Evolutionary conservation across 2,797 vertebrate species (phyloP), one percentile per base, ranked within the genome.

Genomic region (Brachyalestes nurse): DNA sequence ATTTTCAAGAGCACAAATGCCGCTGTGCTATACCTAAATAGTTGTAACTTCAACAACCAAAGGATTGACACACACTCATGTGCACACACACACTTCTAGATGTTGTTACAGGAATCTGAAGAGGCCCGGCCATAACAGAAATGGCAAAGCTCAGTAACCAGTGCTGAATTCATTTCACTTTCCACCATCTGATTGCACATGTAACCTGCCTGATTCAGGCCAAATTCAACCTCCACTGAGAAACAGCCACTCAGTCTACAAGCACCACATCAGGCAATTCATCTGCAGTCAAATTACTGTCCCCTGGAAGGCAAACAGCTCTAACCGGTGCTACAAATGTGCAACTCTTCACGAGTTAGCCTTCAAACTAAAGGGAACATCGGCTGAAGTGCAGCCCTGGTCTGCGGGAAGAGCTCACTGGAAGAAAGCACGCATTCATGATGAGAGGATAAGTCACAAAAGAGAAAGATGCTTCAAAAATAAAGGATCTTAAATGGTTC

Each of bases 331-430:
- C 21, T 42, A 49, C 49, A 49, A n/a, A 8, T 53, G 19, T 25
- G 7, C 23, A 34, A 23, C 42, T 47, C 49, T 72, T 49, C 13
- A 49, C 12, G 45, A 49, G 21, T n/a, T 25, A 53, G 23, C 34
- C 28, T 25, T 71, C 47, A 28, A 21, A 7, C 47, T 53, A 47
- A 71, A 53, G 9, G 25, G 47, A 45, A 53, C 69, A 53, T 19
- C 34, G 47, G 69, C 69, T 51, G 17, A 51, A 23, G 69, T 17
- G 42, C 55, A 60, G 55, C 38, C 53, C 5, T 49, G 34, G 67
- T 62, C 42, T 40, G 77, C 62, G 77, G 67, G 77, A 79, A 79
- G 77, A 79, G 67, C 72, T 62, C 61, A 72, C 67, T 51, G 60
- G 49, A 72, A 72, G 51, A 21, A 72, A 55, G 34, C 19, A 12